Percentiles rank a stretch among this genome's conserved stretches.
Conservation (phyloP, 2,888 invertebrate genomes). For the Clepsis dumicolana region DNA sequence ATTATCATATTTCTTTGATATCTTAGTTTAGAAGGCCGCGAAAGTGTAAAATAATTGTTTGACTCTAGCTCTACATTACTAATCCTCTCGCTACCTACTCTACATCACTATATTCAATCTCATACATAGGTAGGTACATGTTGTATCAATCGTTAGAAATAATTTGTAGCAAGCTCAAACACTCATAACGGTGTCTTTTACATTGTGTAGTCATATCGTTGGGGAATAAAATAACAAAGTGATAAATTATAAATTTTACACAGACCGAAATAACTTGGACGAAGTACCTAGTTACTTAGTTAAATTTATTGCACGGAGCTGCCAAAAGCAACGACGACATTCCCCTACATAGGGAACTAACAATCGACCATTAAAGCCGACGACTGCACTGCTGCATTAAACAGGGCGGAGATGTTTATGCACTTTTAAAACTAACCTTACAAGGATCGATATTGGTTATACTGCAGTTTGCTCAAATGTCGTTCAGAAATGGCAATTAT, state of each 20-base stretch:
- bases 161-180: too few species aligned
- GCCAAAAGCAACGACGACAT: conserved; percentile 27
- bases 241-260: conserved; percentile 8
- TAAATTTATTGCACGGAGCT: conserved; percentile 31
- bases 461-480: conserved; percentile 11
- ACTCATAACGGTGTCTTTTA: too few species aligned
- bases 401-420: background rate
- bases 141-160: too few species aligned
- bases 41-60: too few species aligned
- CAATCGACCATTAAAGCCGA: conserved; percentile 26
- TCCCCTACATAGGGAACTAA: conserved; percentile 8
- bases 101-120: too few species aligned
- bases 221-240: background rate
- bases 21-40: background rate
- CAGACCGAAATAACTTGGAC: conserved; percentile 11
- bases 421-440: conserved; percentile 12
- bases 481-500: background rate
- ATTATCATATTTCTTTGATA: background rate
- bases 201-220: too few species aligned
- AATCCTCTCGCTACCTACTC: too few species aligned
- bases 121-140: too few species aligned
- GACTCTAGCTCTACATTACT: too few species aligned
- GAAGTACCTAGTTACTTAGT: conserved; percentile 5
- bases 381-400: conserved; percentile 7
- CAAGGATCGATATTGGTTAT: conserved; percentile 9